These are phyloP conservation scores for Caenorhabditis wallacei DNA, from an alignment of 2,888 invertebrate species.

Conservation along the genomic window DNA sequence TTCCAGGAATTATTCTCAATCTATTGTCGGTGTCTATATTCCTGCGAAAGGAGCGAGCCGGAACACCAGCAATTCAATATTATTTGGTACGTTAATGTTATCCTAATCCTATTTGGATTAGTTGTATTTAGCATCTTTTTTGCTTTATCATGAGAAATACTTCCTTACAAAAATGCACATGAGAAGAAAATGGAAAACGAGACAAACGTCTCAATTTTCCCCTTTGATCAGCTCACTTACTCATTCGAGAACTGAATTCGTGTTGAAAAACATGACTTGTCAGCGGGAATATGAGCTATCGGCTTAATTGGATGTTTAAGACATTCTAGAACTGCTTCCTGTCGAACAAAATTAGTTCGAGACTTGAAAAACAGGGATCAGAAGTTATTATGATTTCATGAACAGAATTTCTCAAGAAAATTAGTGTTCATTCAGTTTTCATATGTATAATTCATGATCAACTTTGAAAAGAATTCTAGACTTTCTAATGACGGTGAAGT, in stretches of 20 bases:
- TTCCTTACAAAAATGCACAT: constrained; percentile 3
- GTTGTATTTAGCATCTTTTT: neutral
- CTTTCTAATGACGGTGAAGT: neutral
- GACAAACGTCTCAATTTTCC: constrained; percentile 23
- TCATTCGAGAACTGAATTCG: constrained; percentile 32
- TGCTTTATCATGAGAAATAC: neutral
- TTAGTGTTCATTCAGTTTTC: neutral
- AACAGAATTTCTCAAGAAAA: constrained; percentile 2
- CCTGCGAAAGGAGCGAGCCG: constrained; percentile 76
- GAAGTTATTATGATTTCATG: neutral
- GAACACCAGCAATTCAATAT: constrained; percentile 82
- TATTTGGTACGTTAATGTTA: constrained; percentile 75
- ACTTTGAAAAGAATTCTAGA: neutral
- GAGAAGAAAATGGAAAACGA: constrained; percentile 1
- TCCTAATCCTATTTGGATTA: constrained; percentile 12
- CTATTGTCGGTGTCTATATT: constrained; percentile 80
- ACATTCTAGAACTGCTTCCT: neutral
- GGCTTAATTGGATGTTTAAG: constrained; percentile 44
- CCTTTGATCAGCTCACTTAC: neutral
- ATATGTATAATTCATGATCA: neutral
- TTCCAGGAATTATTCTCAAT: constrained; percentile 79
- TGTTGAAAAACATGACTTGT: constrained; percentile 17
- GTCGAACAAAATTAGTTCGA: neutral
- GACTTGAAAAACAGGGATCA: neutral
- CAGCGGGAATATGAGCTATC: constrained; percentile 31